phyloP scores from a whole-genome alignment of 2,888 invertebrate genomes.

The Cloeon dipterum region DNA sequence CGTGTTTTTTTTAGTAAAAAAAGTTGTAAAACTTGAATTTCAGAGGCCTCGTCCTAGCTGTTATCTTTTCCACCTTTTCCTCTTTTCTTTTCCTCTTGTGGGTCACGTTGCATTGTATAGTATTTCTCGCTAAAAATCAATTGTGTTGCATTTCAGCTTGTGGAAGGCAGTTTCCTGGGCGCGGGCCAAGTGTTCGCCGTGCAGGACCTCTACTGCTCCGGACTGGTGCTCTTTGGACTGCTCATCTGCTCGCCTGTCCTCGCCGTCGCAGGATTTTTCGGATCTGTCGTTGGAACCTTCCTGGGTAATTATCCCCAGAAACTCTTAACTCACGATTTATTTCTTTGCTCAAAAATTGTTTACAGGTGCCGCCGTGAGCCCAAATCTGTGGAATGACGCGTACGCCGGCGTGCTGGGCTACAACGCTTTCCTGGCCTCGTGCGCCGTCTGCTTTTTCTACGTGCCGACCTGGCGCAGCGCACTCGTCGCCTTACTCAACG shows the following conservation, averaged over 20 bases:
- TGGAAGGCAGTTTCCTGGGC: background rate
- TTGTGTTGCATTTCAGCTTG: too few species aligned
- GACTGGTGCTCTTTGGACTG: background rate
- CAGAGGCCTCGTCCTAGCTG: too few species aligned
- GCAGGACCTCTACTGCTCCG: background rate
- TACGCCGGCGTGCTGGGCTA: background rate
- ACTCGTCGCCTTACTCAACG: background rate
- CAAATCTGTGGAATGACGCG: background rate
- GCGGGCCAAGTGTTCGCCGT: background rate
- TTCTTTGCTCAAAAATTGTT: too few species aligned
- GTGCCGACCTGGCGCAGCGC: background rate
- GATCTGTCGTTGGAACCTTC: background rate
- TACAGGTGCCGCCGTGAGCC: background rate
- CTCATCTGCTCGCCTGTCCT: background rate
- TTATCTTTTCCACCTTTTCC: too few species aligned
- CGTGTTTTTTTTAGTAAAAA: too few species aligned
- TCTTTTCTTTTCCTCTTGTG: too few species aligned
- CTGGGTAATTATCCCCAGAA: too few species aligned
- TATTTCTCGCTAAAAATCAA: too few species aligned
- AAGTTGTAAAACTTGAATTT: too few species aligned
- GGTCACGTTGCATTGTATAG: too few species aligned
- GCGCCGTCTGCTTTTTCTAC: background rate
- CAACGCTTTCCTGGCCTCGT: background rate
- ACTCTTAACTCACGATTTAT: too few species aligned
- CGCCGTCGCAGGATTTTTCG: background rate